Conservation (phyloP, 1,140 invertebrate species). For the Asobara japonica region DNA sequence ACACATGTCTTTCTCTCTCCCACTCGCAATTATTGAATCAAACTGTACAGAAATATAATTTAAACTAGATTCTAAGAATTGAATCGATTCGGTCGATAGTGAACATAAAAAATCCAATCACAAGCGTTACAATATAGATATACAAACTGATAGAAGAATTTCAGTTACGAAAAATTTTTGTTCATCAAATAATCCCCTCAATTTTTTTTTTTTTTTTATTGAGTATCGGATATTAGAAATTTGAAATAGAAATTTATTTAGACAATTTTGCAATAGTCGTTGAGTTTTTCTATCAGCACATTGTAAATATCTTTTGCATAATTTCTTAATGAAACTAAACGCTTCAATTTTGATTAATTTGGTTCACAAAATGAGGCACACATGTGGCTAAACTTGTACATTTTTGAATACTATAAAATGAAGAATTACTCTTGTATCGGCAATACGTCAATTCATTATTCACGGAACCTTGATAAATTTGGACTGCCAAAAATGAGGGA, state of each 20-base stretch:
- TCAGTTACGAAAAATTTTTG: too few relatives aligned
- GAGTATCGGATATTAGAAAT: too few relatives aligned
- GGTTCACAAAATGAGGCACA: slow-evolving; percentile 48
- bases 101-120: slow-evolving; percentile 7
- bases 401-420: slow-evolving; percentile 13
- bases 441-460: background rate
- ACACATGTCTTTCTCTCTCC: slow-evolving; percentile 25
- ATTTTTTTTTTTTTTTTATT: too few relatives aligned
- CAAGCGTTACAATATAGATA: slow-evolving; percentile 18
- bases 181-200: too few relatives aligned
- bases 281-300: too few relatives aligned
- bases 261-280: too few relatives aligned
- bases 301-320: too few relatives aligned
- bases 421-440: background rate
- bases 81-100: background rate
- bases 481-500: background rate
- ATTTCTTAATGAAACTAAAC: background rate
- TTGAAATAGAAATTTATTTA: too few relatives aligned
- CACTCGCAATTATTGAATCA: slow-evolving; percentile 33
- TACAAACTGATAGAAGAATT: background rate
- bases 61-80: background rate
- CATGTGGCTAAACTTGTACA: slow-evolving; percentile 42
- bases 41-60: slow-evolving; percentile 26
- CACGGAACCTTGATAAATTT: too few relatives aligned
- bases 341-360: slow-evolving; percentile 12